Percentiles rank a stretch among this genome's conserved stretches.
These are phyloP conservation scores for Drosophila baimaii DNA, from an alignment of 1,140 invertebrate species.

Conservation along the genomic window DNA sequence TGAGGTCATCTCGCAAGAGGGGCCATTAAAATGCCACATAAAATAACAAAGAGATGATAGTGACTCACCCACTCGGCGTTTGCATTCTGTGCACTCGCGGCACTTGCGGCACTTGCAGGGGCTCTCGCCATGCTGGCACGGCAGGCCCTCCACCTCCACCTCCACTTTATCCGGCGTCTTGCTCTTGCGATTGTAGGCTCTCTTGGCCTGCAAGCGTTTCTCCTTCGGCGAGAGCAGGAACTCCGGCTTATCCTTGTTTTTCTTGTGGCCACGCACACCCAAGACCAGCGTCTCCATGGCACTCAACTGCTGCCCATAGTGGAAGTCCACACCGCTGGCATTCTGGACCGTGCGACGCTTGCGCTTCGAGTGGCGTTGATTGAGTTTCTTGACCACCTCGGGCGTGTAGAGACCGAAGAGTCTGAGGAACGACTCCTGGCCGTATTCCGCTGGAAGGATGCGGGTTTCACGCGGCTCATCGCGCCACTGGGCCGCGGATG, in stretches of 20 bases:
- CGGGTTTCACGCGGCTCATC: constrained; percentile 68
- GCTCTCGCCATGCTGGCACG: constrained; percentile 13
- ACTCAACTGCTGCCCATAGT: constrained; percentile 76
- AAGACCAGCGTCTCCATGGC: constrained; percentile 63
- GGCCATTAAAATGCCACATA: too few relatives aligned
- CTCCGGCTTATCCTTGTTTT: constrained; percentile 64
- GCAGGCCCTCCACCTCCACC: background rate
- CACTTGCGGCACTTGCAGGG: constrained; percentile 41
- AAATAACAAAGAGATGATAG: background rate
- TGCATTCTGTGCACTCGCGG: constrained; percentile 51
- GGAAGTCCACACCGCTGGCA: constrained; percentile 76
- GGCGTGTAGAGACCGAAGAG: constrained; percentile 74
- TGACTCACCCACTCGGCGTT: constrained; percentile 48
- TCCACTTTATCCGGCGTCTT: constrained; percentile 54
- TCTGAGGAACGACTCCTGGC: constrained; percentile 74
- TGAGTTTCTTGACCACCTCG: constrained; percentile 69
- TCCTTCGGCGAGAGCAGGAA: constrained; percentile 71
- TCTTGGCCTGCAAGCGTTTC: constrained; percentile 67
- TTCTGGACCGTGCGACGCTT: constrained; percentile 79
- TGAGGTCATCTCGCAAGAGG: background rate
- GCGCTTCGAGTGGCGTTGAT: constrained; percentile 77
- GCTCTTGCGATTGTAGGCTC: constrained; percentile 61
- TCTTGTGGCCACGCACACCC: constrained; percentile 61
- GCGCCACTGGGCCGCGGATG: constrained; percentile 62
- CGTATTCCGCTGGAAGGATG: constrained; percentile 64